Conservation (phyloP, 2,797 vertebrate species). For the Graptemys geographica region DNA sequence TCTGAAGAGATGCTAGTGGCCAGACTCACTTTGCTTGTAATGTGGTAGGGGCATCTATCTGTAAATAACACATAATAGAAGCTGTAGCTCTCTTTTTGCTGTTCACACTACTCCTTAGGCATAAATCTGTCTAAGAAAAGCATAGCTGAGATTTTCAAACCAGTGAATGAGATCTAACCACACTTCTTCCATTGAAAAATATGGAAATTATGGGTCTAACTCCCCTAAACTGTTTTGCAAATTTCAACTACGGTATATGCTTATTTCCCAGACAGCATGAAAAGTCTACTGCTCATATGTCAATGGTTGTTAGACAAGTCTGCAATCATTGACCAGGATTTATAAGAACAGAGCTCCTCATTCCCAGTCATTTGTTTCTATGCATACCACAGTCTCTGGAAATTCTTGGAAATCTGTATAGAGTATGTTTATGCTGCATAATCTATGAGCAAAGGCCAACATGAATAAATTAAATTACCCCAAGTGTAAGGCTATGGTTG, state of each 20-base stretch:
- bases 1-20: background rate
- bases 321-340: background rate
- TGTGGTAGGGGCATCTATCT: background rate
- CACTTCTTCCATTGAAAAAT: background rate
- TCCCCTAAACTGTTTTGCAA: background rate
- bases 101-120: fast-evolving
- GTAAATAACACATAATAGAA: background rate
- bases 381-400: background rate
- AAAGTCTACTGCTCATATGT: background rate
- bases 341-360: background rate
- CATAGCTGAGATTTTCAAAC: background rate
- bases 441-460: slow-evolving; percentile 3
- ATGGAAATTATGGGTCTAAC: background rate
- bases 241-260: fast-evolving
- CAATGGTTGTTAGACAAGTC: background rate
- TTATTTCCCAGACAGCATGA: background rate
- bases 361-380: background rate
- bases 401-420: background rate
- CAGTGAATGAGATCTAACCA: background rate
- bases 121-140: background rate
- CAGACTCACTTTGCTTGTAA: background rate
- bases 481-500: background rate
- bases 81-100: background rate
- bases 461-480: background rate
- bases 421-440: background rate